Evolutionary conservation across 2,888 invertebrate genomes (phyloP), one percentile per base, ranked within the genome.

Genomic region (Eulithis testata): DNA sequence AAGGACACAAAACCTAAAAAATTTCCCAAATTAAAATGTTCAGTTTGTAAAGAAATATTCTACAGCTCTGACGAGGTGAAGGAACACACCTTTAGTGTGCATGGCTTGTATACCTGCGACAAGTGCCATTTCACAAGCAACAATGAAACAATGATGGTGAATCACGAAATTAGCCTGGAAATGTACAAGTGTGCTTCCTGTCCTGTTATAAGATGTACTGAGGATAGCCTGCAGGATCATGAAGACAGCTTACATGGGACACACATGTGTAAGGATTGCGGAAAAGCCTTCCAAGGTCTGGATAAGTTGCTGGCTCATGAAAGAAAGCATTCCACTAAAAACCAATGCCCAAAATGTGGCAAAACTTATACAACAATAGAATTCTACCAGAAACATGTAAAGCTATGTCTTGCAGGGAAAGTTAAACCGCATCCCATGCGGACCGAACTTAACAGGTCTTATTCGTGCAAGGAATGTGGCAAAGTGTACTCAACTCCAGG

Each of bases 371-470:
- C 82, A 11, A 91, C 91, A 6, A 87, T 81, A 73, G 88, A 86
- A 37, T 91, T 85, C 70, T 92, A 77, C 69, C 63, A 74, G 4
- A 89, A 83, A 73, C 92, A 92, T 81, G 87, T 88, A 0, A 82
- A 86, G 57, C 74, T 91, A 51, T 92, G 92, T 63, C 69, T 88
- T 0, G 81, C 86, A 40, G 82, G 87, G 40, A 71, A 78, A 12
- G 66, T 90, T n/a, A 89, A 88, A 55, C 87, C 85, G 1, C 91
- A 91, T 74, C 92, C 91, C 0, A 81, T 83, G 47, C 78, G 91
- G 54, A 88, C 83, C 69, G 83, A 66, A 43, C 56, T 51, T 3
- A 74, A 71, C 40, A 49, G 36, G 43, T 9, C 43, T 7, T 59
- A 63, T 44, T 73, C 83, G 36, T 90, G 90, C 73, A 79, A 81